A percentile compares a stretch with the other conserved stretches of the same genome.
Evolutionary conservation across 37 sponge, comb jelly and placozoan genomes (phyloP).

Genomic region (Halisarca cf. caerulea): DNA sequence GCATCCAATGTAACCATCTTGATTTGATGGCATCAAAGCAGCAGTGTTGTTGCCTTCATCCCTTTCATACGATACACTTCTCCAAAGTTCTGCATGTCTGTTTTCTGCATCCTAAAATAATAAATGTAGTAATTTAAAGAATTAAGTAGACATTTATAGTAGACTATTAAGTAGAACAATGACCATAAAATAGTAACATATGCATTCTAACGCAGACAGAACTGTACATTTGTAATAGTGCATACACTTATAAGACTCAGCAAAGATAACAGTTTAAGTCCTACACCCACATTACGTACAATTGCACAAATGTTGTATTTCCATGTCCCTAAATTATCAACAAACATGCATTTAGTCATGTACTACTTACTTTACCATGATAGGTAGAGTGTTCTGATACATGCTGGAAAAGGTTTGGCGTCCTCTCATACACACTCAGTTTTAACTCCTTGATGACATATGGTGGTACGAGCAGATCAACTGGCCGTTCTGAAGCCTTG

Average conservation of each 20-base stretch:
- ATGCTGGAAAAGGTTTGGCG: constrained; percentile 50
- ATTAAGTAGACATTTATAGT: too few species aligned
- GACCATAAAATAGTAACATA: too few species aligned
- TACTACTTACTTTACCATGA: constrained; percentile 18
- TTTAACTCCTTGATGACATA: constrained; percentile 5
- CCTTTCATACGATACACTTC: constrained; percentile 27
- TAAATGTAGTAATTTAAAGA: too few species aligned
- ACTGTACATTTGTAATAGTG: background rate
- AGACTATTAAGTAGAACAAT: too few species aligned
- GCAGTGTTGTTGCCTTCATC: constrained; percentile 43
- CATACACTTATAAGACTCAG: background rate
- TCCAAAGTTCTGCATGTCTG: constrained; percentile 29
- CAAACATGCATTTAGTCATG: too few species aligned
- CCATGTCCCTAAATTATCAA: background rate
- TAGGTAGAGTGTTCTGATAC: constrained; percentile 21
- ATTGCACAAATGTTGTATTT: background rate
- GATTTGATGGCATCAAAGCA: constrained; percentile 2
- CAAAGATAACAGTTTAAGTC: too few species aligned
- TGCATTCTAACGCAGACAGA: too few species aligned
- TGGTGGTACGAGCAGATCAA: constrained; percentile 20
- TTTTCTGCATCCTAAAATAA: constrained; percentile 32
- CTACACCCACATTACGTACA: background rate
- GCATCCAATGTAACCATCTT: constrained; percentile 41
- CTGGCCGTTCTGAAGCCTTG: constrained; percentile 1
- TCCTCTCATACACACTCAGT: constrained; percentile 2